These are phyloP conservation scores for Stictonetta naevosa DNA, from an alignment of 2,113 vertebrate species.

Conservation along the genomic window DNA sequence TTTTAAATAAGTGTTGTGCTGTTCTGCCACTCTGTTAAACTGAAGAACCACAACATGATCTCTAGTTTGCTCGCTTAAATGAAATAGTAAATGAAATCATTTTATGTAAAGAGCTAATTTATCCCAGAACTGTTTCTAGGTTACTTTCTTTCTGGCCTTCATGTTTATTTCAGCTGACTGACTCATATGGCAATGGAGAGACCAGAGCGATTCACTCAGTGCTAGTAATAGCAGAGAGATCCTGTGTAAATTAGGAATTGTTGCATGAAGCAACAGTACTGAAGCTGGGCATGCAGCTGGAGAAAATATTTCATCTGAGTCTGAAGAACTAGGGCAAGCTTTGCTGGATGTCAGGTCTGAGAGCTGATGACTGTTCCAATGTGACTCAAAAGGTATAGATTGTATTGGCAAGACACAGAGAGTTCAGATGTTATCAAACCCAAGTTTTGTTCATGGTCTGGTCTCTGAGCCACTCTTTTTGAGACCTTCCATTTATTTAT, in stretches of 20 bases:
- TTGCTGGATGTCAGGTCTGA: background rate
- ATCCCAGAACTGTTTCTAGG: background rate
- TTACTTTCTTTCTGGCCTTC: background rate
- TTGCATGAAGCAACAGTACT: background rate
- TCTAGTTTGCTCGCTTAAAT: background rate
- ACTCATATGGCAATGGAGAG: background rate
- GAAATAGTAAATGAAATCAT: background rate
- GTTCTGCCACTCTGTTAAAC: background rate
- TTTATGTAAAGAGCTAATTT: background rate
- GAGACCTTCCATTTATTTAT: background rate
- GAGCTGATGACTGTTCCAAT: background rate
- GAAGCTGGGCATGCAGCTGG: background rate
- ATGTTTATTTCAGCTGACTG: background rate
- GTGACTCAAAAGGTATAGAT: background rate
- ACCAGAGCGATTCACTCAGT: background rate
- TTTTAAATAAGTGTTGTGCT: background rate
- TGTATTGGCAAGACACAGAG: background rate
- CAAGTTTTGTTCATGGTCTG: background rate
- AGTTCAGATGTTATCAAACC: background rate
- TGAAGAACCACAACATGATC: background rate
- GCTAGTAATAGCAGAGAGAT: background rate
- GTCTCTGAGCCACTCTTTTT: background rate
- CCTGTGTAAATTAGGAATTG: background rate
- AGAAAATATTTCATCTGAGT: background rate
- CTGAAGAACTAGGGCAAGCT: background rate